phyloP scores from a whole-genome alignment of 2,888 invertebrate genomes.

The Eupithecia exiguata region DNA sequence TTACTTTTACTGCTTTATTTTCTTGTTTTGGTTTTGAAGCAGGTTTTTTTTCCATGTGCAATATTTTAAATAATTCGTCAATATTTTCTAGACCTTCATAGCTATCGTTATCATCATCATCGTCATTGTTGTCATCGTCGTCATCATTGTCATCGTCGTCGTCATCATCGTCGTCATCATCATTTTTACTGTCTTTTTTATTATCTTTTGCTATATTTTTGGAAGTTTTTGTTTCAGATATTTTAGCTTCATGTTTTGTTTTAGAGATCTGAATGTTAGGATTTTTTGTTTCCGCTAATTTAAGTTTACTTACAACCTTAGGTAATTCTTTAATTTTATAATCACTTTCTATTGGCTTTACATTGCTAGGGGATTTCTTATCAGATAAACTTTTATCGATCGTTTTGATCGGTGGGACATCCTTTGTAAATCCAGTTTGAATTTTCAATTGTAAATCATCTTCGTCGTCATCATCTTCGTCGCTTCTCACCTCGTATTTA shows the following conservation, averaged over 20 bases:
- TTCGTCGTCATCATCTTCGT: conserved; percentile 58
- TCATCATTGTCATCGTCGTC: conserved; percentile 37
- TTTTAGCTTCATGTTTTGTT: conserved; percentile 7
- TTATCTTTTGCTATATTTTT: conserved; percentile 21
- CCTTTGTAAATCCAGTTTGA: conserved; percentile 51
- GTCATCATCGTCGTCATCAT: conserved; percentile 40
- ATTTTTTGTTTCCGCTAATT: conserved; percentile 16
- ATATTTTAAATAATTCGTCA: conserved; percentile 41
- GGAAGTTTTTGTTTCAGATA: background rate
- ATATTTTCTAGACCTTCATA: conserved; percentile 44
- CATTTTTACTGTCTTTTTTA: conserved; percentile 37
- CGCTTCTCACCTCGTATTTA: conserved; percentile 57
- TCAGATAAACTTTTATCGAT: conserved; percentile 32
- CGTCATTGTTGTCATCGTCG: conserved; percentile 41
- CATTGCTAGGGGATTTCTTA: conserved; percentile 24
- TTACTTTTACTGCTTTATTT: conserved; percentile 21
- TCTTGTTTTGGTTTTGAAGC: conserved; percentile 37
- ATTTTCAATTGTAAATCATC: conserved; percentile 46
- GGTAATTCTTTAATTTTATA: conserved; percentile 38
- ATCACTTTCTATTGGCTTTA: conserved; percentile 39
- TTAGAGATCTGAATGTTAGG: conserved; percentile 4
- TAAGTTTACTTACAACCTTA: conserved; percentile 16
- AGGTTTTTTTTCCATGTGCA: conserved; percentile 44
- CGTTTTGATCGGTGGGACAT: conserved; percentile 45
- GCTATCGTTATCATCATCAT: conserved; percentile 47